Evolutionary conservation across 2,888 invertebrate species (phyloP).

Genomic region (Pristionchus entomophagus): DNA sequence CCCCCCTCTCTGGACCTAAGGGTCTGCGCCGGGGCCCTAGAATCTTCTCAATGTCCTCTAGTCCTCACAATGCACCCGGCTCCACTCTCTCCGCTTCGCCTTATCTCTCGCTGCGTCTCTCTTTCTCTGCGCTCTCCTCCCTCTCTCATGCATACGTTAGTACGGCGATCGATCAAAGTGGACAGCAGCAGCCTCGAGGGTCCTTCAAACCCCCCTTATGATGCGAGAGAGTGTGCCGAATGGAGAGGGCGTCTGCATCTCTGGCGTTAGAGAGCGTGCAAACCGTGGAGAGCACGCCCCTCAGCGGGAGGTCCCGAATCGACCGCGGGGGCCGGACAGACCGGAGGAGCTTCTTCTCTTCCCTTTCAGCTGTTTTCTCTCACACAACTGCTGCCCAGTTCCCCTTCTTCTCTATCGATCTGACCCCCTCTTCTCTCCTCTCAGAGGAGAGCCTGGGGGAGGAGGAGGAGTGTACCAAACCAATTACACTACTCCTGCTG

Average conservation of each 20-base stretch:
- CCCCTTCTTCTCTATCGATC: constrained; percentile 20
- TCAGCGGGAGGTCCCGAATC: not conserved
- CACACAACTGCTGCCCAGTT: not conserved
- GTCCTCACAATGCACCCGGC: not conserved
- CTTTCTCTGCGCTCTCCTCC: not conserved
- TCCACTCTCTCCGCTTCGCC: not conserved
- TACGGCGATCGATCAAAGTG: not conserved
- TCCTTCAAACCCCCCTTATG: too few relatives aligned
- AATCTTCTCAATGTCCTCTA: too few relatives aligned
- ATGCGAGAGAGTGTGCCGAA: not conserved
- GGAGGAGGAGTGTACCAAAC: constrained; percentile 29
- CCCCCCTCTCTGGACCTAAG: too few relatives aligned
- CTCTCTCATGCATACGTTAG: constrained; percentile 37
- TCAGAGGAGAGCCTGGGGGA: not conserved
- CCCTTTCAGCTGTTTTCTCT: not conserved
- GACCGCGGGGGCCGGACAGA: too few relatives aligned
- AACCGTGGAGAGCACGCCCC: too few relatives aligned
- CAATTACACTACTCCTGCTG: constrained; percentile 22
- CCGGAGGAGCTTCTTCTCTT: constrained; percentile 1
- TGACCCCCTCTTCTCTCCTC: not conserved
- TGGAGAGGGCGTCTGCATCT: not conserved
- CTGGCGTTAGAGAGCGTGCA: too few relatives aligned
- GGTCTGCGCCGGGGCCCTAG: too few relatives aligned
- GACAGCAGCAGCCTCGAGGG: not conserved
- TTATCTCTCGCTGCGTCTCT: not conserved